phyloP scores from a whole-genome alignment of 2,113 vertebrate species.

The Struthio camelus region DNA sequence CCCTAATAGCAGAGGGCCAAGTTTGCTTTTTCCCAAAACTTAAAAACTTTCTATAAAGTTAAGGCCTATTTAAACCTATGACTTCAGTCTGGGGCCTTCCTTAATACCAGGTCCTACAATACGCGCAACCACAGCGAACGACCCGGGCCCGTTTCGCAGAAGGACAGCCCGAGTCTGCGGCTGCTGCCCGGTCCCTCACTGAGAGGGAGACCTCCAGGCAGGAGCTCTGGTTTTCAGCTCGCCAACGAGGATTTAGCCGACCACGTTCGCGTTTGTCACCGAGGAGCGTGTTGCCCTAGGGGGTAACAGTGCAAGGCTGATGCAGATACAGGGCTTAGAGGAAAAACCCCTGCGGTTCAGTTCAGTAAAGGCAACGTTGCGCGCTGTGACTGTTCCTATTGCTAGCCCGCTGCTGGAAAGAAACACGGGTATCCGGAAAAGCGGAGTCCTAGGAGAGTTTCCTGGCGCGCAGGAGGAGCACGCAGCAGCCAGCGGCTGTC shows the following conservation, averaged over 20 bases:
- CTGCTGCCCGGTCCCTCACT: neutral
- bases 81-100: neutral
- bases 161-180: neutral
- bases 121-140: slow-evolving; percentile 8
- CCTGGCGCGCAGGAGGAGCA: neutral
- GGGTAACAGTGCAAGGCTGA: neutral
- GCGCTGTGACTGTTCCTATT: neutral
- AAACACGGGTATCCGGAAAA: neutral
- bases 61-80: neutral
- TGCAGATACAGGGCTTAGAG: neutral
- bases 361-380: neutral
- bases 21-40: neutral
- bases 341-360: neutral
- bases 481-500: neutral
- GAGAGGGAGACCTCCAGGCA: neutral
- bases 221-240: neutral
- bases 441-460: neutral
- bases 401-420: neutral
- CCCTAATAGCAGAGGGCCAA: neutral
- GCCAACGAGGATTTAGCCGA: neutral
- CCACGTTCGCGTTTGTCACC: neutral
- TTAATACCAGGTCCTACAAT: slow-evolving; percentile 23
- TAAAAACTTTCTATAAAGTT: neutral
- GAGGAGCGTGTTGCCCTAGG: neutral
- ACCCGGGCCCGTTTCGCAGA: neutral